Evolutionary conservation across 1,140 invertebrate genomes (phyloP), one percentile per base, ranked within the genome.

Genomic region (Drosophila prosaltans): DNA sequence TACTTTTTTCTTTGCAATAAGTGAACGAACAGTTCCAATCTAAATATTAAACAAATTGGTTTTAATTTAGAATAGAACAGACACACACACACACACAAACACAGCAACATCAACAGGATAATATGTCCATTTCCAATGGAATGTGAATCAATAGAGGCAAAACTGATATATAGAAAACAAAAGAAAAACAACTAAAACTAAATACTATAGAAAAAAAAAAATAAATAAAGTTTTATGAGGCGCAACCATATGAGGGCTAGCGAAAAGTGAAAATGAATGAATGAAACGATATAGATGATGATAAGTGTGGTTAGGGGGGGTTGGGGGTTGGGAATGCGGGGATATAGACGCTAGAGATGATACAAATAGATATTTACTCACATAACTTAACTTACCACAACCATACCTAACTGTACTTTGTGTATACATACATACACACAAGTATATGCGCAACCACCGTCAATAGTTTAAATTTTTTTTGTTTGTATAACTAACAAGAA

Each of bases 401-500:
- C 9, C 16, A 55, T 57, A 39, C 45, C 45, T 51, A 51, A 8
- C 2, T 21, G 57, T 59, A 59, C 57, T 39, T 39, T 30, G 36
- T 59, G 6, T 30, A 36, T 36, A n/a, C 1, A 39, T 16, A 16
- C 16, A 16, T 16, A 16, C 16, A 16, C 6, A 51, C 45, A 40
- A 61, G 41, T 51, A 79, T 72, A 65, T 75, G 72, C 67, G 75
- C 85, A 80, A 78, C 85, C 81, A 90, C 85, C 84, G 81, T 89
- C 81, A 89, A 89, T 84, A 84, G 78, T 84, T 89, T 81, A 89
- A 89, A 81, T 78, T 78, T 72, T 72, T 16, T 16, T 16, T 16
- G 16, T 16, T 16, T 16, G 16, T 59, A 54, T 60, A 55, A 51
- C 21, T 51, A 51, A 8, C 63, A 64, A 65, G 54, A 74, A 80